Evolutionary conservation across 1,140 invertebrate genomes (phyloP), one percentile per base, ranked within the genome.

Genomic region (Drosophila sp.): DNA sequence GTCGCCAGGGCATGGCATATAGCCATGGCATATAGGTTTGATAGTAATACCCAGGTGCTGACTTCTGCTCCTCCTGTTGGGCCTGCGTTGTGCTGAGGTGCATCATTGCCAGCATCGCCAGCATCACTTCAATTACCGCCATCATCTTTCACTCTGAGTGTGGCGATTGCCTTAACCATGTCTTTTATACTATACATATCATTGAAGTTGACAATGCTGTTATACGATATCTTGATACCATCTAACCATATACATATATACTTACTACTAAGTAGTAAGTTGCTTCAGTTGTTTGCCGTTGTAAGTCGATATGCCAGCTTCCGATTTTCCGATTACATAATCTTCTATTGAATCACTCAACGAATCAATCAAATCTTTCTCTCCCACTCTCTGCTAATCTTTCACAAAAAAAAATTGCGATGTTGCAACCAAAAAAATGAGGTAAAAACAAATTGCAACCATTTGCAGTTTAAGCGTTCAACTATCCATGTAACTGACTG

Each of bases 371-470:
- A 38, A 30, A 35, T 32, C 5, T 11, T 0, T 44, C 29, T n/a
- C 32, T 30, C 56, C 29, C 1, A 5, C 33, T 40, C 30, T 50
- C 57, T 33, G 4, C 25, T 35, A 11, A 61, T 58, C 35, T 47
- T 32, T 17, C 40, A 33, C 61, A 35, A 69, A 76, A 72, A 41
- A 68, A 27, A 66, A 71, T 32, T 44, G n/a, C 29, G 50, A 71
- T 78, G 70, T 81, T 69, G 82, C 81, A 76, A 80, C 27, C 5
- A 50, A 47, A 33, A 65, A 72, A 83, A 47, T 23, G 33, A 33
- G 27, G 7, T 3, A 47, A 47, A 55, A 29, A 3, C 6, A 33
- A 58, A 32, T 58, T 58, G n/a, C 56, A 58, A 35, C 30, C 5
- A 75, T 75, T 72, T 50, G 70, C 32, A 55, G 65, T 58, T 65